Evolutionary conservation across 2,797 vertebrate species (phyloP), one percentile per base, ranked within the genome.

Genomic region (Merluccius polli): DNA sequence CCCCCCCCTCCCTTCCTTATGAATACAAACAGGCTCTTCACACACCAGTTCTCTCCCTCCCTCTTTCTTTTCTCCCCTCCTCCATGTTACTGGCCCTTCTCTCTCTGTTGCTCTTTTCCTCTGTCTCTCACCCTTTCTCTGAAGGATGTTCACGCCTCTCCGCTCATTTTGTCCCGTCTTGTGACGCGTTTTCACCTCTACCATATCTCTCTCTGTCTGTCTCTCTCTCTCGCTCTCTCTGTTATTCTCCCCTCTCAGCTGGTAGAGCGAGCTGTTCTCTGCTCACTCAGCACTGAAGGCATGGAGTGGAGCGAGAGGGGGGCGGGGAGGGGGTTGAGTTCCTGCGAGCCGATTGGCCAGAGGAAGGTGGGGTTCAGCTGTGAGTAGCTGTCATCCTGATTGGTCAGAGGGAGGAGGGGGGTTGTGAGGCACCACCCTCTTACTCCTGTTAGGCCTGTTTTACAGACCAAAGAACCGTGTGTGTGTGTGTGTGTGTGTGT

Each of bases 271-370:
- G 86, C 89, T 88, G 71, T 92, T 90, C 91, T 92, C 85, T 92
- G 91, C 93, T 91, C 92, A 91, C 92, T 94, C 93, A 94, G 93
- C 92, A 93, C 84, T 89, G 91, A 92, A 88, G 87, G 89, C 90
- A 91, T 86, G 77, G 77, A 81, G 76, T 38, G 69, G 75, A 44
- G 68, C 78, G 29, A 41, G 79, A 76, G 74, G 79, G 32, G 72
- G 27, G 68, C 48, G 33, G 76, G 70, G 48, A n/a, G 9, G 59
- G 59, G 59, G 59, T 65, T 65, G n/a, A 27, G 24, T 65, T 65
- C n/a, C 31, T 75, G 44, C 27, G 18, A 68, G 52, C 68, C 75
- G 83, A 94, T 93, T 94, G 93, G 94, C 41, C 72, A 69, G 72
- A 74, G 33, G 73, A 82, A 83, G 86, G 83, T 80, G 86, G 84